Evolutionary conservation across 2,797 vertebrate species (phyloP).

Genomic region (Cossypha polioptera): DNA sequence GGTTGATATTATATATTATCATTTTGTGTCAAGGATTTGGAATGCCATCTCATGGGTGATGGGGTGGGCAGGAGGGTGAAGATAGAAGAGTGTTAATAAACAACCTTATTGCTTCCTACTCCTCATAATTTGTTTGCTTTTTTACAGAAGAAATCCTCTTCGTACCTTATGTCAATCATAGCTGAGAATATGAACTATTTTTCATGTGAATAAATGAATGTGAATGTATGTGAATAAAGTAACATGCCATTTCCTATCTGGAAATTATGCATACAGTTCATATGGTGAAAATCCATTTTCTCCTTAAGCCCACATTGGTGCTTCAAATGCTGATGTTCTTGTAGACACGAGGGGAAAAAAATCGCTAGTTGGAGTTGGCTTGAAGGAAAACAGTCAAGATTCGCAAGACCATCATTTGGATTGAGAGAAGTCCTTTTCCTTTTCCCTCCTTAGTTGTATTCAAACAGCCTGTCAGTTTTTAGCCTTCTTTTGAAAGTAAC

Average conservation of each 20-base stretch:
- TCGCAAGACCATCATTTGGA: slow-evolving; percentile 52
- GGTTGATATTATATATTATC: slow-evolving; percentile 60
- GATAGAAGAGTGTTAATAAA: slow-evolving; percentile 70
- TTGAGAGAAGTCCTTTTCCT: slow-evolving; percentile 26
- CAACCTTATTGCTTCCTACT: slow-evolving; percentile 67
- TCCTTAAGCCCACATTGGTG: slow-evolving; percentile 48
- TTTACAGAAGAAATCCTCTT: slow-evolving; percentile 65
- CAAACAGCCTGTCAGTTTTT: slow-evolving; percentile 69
- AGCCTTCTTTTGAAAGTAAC: slow-evolving; percentile 54
- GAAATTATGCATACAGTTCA: slow-evolving; percentile 69
- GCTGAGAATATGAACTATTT: slow-evolving; percentile 65
- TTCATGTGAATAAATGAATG: slow-evolving; percentile 71
- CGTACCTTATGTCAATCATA: slow-evolving; percentile 68
- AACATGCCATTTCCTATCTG: slow-evolving; percentile 69
- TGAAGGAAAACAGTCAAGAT: slow-evolving; percentile 51
- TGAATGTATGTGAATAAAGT: slow-evolving; percentile 71
- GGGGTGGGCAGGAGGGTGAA: slow-evolving; percentile 65
- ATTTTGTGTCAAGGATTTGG: slow-evolving; percentile 61
- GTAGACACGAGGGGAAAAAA: background rate
- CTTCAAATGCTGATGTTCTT: slow-evolving; percentile 60
- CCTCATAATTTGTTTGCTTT: slow-evolving; percentile 64
- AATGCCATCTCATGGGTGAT: slow-evolving; percentile 48
- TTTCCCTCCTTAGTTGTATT: slow-evolving; percentile 47
- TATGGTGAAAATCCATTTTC: slow-evolving; percentile 68
- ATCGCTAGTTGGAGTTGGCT: background rate